These are phyloP conservation scores for Petromus typicus DNA, from an alignment of 2,113 vertebrate genomes.

Conservation along the genomic window DNA sequence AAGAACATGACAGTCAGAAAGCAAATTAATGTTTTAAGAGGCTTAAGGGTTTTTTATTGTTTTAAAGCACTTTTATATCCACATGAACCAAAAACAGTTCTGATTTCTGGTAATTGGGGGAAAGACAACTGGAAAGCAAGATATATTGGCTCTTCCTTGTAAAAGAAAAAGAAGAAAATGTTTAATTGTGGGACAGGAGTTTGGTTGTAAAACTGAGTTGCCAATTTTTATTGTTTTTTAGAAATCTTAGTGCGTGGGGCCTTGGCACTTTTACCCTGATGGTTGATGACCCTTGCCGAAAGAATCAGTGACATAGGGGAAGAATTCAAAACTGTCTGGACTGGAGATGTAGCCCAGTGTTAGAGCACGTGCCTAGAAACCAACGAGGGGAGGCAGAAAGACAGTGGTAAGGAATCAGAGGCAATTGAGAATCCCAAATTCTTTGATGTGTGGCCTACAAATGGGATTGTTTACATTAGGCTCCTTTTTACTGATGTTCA, in stretches of 20 bases:
- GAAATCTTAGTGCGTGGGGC: neutral
- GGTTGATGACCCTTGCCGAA: neutral
- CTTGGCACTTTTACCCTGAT: neutral
- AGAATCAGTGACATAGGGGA: neutral
- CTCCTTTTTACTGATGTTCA: neutral
- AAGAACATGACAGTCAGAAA: slow-evolving; percentile 31
- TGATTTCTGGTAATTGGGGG: neutral
- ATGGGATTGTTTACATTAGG: neutral
- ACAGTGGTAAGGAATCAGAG: neutral
- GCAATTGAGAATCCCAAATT: slow-evolving; percentile 4
- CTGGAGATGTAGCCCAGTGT: neutral
- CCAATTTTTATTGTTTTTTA: neutral
- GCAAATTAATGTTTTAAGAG: slow-evolving; percentile 29
- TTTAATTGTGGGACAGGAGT: slow-evolving; percentile 6
- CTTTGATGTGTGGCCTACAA: neutral
- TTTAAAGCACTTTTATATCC: slow-evolving; percentile 2
- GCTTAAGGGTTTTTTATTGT: neutral
- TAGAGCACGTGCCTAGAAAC: neutral
- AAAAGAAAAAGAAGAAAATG: slow-evolving; percentile 17
- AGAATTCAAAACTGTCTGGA: neutral
- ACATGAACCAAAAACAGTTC: slow-evolving; percentile 15
- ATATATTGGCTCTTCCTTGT: neutral
- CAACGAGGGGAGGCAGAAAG: neutral
- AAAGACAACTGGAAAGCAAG: slow-evolving; percentile 4
- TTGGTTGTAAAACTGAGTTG: slow-evolving; percentile 43